These are phyloP conservation scores for Lepidurus apus DNA, from an alignment of 1,140 invertebrate genomes.

Conservation along the genomic window DNA sequence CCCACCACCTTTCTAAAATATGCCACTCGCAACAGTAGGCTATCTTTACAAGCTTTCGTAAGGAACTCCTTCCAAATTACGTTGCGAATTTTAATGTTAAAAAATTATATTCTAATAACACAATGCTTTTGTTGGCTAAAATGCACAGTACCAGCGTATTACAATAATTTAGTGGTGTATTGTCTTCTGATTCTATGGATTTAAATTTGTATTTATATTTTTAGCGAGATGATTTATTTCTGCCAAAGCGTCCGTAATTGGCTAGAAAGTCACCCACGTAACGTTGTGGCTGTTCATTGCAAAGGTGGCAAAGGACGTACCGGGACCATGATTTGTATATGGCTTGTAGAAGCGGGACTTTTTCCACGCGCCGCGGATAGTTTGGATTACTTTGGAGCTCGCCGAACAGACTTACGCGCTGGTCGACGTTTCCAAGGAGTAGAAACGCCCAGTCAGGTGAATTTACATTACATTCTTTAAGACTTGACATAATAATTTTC, in stretches of 20 bases:
- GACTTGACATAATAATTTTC: neutral
- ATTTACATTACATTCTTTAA: slow-evolving; percentile 17
- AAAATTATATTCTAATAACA: neutral
- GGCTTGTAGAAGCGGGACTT: slow-evolving; percentile 50
- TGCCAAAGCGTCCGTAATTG: slow-evolving; percentile 49
- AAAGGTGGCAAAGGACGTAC: slow-evolving; percentile 58
- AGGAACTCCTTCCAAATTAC: too few species aligned
- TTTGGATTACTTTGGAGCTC: slow-evolving; percentile 52
- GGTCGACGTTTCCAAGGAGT: slow-evolving; percentile 54
- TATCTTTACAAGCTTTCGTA: too few species aligned
- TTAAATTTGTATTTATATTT: slow-evolving; percentile 33
- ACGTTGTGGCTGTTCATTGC: slow-evolving; percentile 60
- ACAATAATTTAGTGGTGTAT: slow-evolving; percentile 33
- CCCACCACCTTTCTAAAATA: too few species aligned
- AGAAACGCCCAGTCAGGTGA: slow-evolving; percentile 45
- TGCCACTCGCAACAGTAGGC: too few species aligned
- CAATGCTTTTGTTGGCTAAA: too few species aligned
- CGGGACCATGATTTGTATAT: slow-evolving; percentile 55
- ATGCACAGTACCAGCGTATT: slow-evolving; percentile 33
- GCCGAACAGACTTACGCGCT: slow-evolving; percentile 51
- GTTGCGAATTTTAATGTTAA: neutral
- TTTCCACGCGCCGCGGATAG: slow-evolving; percentile 51
- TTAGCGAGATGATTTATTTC: slow-evolving; percentile 51
- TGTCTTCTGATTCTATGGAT: slow-evolving; percentile 1
- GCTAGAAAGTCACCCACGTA: slow-evolving; percentile 49